These are phyloP conservation scores for Mormyrops boulengeri DNA, from an alignment of 2,797 vertebrate genomes.

Conservation along the genomic window DNA sequence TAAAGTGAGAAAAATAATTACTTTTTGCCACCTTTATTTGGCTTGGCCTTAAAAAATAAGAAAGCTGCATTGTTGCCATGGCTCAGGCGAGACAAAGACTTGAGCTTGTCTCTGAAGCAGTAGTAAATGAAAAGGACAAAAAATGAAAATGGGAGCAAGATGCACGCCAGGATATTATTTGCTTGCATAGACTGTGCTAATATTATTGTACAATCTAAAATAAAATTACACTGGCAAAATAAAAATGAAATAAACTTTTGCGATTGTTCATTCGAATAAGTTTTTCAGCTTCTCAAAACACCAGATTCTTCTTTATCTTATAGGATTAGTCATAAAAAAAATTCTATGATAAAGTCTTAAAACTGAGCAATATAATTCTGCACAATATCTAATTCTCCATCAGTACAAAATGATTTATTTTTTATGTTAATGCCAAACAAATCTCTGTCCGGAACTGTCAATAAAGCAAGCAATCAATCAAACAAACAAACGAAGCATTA, in stretches of 20 bases:
- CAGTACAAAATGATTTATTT: background rate
- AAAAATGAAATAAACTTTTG: background rate
- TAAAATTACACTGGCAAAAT: background rate
- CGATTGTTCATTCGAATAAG: background rate
- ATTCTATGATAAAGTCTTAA: background rate
- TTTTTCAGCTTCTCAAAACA: background rate
- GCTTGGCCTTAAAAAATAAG: background rate
- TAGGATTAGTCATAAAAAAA: background rate
- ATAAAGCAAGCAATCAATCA: background rate
- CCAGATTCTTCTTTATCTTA: background rate
- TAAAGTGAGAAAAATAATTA: conserved; percentile 24
- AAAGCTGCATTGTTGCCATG: background rate
- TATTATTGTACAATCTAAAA: background rate
- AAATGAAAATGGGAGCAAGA: background rate
- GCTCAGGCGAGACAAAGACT: background rate
- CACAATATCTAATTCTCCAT: background rate
- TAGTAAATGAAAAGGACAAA: background rate
- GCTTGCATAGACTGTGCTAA: background rate
- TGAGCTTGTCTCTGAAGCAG: background rate
- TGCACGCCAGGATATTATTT: background rate
- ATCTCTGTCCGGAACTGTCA: background rate
- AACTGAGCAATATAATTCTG: background rate
- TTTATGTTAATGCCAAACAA: background rate
- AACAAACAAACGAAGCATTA: background rate
- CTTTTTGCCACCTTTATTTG: conserved; percentile 14